phyloP scores from a whole-genome alignment of 2,113 vertebrate genomes.

The Dolichallabes microphthalmus region DNA sequence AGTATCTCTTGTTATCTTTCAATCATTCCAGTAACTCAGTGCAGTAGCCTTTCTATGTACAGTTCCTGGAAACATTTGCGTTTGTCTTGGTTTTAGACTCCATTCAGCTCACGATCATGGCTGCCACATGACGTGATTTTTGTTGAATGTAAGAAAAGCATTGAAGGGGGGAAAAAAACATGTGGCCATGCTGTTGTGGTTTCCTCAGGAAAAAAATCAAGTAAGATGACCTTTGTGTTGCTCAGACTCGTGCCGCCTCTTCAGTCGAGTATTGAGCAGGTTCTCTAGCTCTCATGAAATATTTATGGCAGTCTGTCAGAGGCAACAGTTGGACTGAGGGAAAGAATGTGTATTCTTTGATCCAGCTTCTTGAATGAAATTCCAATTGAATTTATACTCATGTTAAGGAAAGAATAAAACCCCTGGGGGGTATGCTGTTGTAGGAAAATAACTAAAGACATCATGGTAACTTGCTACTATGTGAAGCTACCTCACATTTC shows the following conservation, averaged over 20 bases:
- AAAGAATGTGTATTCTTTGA: not conserved
- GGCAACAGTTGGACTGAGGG: not conserved
- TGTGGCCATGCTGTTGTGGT: constrained; percentile 11
- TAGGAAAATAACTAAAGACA: not conserved
- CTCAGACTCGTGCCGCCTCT: constrained; percentile 2
- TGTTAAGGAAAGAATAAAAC: not conserved
- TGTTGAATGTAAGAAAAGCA: not conserved
- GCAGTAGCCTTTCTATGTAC: not conserved
- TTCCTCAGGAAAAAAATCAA: constrained; percentile 13
- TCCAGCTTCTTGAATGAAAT: not conserved
- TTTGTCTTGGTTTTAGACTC: not conserved
- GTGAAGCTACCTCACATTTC: not conserved
- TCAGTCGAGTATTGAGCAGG: not conserved
- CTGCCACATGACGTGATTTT: not conserved
- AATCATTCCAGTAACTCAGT: not conserved
- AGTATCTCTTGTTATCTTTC: not conserved
- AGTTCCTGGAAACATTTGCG: not conserved
- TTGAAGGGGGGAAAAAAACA: not conserved
- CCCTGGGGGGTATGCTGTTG: not conserved
- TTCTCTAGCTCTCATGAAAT: constrained; percentile 21
- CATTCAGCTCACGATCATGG: not conserved
- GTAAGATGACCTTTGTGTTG: constrained; percentile 29
- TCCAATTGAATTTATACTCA: not conserved
- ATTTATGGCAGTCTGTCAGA: constrained; percentile 27
- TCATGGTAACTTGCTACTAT: not conserved